phyloP scores from a whole-genome alignment of 2,888 invertebrate genomes.

The Muschampia plurimacula region DNA sequence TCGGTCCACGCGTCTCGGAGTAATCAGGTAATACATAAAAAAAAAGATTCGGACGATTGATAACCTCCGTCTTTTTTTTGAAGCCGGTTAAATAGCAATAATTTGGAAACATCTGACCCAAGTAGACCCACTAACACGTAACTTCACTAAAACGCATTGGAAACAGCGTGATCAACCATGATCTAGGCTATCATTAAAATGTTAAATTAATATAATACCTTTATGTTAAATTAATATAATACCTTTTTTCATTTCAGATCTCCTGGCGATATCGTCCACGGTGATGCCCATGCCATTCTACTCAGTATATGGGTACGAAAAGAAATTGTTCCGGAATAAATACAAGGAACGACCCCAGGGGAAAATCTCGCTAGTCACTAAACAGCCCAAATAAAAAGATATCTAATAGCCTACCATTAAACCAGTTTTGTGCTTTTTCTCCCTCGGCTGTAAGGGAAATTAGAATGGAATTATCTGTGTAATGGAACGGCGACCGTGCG shows the following conservation, averaged over 20 bases:
- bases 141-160: no score
- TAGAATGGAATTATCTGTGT: constrained; percentile 43
- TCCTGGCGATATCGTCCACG: constrained; percentile 76
- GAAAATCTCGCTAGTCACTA: constrained; percentile 75
- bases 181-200: no score
- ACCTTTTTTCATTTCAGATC: constrained; percentile 63
- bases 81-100: no score
- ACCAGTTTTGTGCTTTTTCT: constrained; percentile 42
- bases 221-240: neutral
- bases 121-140: no score
- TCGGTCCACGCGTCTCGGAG: no score
- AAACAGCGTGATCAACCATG: no score
- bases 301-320: constrained; percentile 74
- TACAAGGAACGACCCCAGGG: constrained; percentile 72
- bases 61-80: no score
- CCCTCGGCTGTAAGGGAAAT: constrained; percentile 40
- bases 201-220: no score
- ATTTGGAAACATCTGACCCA: no score
- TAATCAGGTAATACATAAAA: no score
- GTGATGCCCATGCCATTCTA: constrained; percentile 76
- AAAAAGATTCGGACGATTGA: no score
- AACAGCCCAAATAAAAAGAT: constrained; percentile 67
- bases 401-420: constrained; percentile 45
- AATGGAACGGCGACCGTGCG: constrained; percentile 32
- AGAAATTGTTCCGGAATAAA: constrained; percentile 73